These are phyloP conservation scores for Euplagia quadripunctaria DNA, from an alignment of 2,888 invertebrate genomes.

Conservation along the genomic window DNA sequence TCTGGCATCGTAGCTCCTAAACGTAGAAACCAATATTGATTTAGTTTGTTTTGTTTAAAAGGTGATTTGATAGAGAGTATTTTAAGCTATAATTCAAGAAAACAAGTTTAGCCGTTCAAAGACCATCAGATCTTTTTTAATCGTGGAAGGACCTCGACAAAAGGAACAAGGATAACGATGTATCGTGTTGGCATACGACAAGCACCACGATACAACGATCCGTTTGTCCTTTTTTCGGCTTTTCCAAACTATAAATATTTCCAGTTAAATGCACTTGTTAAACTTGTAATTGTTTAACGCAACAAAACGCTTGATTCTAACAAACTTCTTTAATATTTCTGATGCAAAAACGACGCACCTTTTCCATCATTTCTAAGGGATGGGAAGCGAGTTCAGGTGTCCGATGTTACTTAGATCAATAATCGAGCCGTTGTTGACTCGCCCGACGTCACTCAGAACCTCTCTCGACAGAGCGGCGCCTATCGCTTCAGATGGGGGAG, in stretches of 20 bases:
- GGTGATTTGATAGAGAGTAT: too few species aligned
- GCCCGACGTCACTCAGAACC: constrained; percentile 17
- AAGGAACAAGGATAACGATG: too few species aligned
- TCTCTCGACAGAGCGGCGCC: constrained; percentile 27
- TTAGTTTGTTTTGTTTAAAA: too few species aligned
- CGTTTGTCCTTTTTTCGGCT: not conserved
- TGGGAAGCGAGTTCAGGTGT: constrained; percentile 8
- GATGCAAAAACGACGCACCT: not conserved
- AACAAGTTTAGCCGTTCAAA: too few species aligned
- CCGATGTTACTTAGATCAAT: constrained; percentile 39
- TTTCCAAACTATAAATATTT: not conserved
- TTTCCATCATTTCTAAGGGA: not conserved
- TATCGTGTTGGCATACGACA: too few species aligned
- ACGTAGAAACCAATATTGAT: too few species aligned
- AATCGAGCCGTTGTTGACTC: constrained; percentile 33
- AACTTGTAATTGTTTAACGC: not conserved
- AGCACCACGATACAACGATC: not conserved
- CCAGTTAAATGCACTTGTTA: not conserved
- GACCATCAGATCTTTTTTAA: too few species aligned
- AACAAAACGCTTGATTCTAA: not conserved
- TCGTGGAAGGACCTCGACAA: too few species aligned
- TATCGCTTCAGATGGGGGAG: not conserved
- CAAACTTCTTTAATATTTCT: not conserved
- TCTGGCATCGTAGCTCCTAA: too few species aligned
- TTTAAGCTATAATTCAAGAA: too few species aligned